Conservation (phyloP, 1,140 invertebrate species). For the Drosophila azteca region DNA sequence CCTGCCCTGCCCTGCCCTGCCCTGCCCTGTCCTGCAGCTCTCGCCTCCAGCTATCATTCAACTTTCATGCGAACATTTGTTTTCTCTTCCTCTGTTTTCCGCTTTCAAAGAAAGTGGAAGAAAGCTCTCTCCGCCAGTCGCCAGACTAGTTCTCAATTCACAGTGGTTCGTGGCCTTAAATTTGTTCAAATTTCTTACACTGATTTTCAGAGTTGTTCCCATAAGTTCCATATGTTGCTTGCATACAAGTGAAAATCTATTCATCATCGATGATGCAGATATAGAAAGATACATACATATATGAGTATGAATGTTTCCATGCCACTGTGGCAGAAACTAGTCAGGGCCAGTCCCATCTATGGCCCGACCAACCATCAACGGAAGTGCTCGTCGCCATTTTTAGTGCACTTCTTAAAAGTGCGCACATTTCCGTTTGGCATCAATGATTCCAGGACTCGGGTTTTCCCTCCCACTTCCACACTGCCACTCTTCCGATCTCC, state of each 20-base stretch:
- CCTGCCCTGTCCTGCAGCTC: not conserved
- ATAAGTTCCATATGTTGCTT: too few species aligned
- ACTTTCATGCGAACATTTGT: conserved; percentile 67
- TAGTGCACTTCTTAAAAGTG: conserved; percentile 81
- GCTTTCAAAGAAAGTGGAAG: conserved; percentile 9
- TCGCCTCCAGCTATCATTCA: conserved; percentile 66
- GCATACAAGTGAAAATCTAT: too few species aligned
- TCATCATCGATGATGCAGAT: not conserved
- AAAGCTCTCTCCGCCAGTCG: too few species aligned
- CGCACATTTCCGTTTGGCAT: conserved; percentile 81
- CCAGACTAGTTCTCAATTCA: not conserved
- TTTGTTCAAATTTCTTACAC: too few species aligned
- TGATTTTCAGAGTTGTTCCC: too few species aligned
- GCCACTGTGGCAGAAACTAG: conserved; percentile 24
- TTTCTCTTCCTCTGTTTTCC: not conserved
- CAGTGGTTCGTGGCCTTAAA: conserved; percentile 11
- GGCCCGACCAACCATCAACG: conserved; percentile 59
- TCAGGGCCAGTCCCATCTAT: conserved; percentile 30
- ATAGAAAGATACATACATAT: not conserved
- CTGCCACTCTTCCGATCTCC: conserved; percentile 2
- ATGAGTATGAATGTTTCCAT: not conserved
- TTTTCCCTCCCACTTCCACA: conserved; percentile 1
- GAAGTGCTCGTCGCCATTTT: conserved; percentile 82
- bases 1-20: too few species aligned
- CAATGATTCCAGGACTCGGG: conserved; percentile 64